Percentiles rank a stretch among this genome's conserved stretches.
phyloP scores from a whole-genome alignment of 2,888 invertebrate genomes.

The Gastracanthus pulcherrimus region DNA sequence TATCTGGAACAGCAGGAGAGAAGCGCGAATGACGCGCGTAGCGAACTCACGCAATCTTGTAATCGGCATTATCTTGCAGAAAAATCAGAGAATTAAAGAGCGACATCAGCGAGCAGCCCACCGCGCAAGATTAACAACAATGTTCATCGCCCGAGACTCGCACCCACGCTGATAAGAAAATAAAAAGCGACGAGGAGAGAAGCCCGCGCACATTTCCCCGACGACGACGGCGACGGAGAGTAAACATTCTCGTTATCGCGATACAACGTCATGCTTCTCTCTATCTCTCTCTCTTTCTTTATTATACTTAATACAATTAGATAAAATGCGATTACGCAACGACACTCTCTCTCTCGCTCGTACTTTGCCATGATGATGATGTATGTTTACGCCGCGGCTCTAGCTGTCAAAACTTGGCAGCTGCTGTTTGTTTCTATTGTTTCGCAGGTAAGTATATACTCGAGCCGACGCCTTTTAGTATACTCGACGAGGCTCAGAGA shows the following conservation, averaged over 20 bases:
- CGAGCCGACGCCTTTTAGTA: neutral
- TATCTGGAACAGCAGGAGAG: neutral
- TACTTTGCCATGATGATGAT: slow-evolving; percentile 74
- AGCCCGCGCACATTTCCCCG: neutral
- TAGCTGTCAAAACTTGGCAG: slow-evolving; percentile 21
- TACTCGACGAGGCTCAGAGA: no score
- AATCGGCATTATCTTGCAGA: slow-evolving; percentile 68
- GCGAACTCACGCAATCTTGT: slow-evolving; percentile 69
- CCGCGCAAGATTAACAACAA: neutral
- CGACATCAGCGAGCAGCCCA: slow-evolving; percentile 68
- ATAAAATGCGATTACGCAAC: slow-evolving; percentile 70
- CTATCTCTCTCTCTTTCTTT: neutral
- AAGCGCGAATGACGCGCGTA: slow-evolving; percentile 11
- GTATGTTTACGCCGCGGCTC: slow-evolving; percentile 60
- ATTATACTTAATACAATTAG: slow-evolving; percentile 65
- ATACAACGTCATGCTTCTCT: slow-evolving; percentile 33
- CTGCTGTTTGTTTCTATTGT: no score
- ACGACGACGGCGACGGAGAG: neutral
- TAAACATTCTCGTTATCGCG: slow-evolving; percentile 36
- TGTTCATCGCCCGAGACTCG: neutral
- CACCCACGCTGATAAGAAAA: neutral
- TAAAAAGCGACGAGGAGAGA: neutral
- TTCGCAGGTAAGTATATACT: neutral
- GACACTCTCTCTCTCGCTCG: slow-evolving; percentile 60
- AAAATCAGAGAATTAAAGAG: slow-evolving; percentile 68